These are phyloP conservation scores for Butorides virescens DNA, from an alignment of 2,113 vertebrate genomes.

Conservation along the genomic window DNA sequence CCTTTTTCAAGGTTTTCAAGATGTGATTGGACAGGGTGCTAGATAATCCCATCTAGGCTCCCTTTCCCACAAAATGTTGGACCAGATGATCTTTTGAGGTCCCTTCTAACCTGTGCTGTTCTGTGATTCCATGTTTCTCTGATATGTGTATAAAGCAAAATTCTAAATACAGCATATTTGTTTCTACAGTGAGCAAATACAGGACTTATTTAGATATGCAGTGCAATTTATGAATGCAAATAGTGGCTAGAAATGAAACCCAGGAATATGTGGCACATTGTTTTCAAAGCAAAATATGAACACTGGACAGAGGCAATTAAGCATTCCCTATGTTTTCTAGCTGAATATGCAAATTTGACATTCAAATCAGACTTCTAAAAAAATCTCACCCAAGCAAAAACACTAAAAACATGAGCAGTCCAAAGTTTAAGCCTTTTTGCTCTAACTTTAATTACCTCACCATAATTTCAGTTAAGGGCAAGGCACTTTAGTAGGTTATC, in stretches of 20 bases:
- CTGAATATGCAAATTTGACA: slow-evolving; percentile 35
- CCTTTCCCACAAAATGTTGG: not conserved
- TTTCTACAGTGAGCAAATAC: not conserved
- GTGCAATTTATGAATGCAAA: not conserved
- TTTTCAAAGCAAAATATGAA: not conserved
- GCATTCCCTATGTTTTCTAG: not conserved
- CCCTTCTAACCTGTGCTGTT: not conserved
- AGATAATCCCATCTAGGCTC: not conserved
- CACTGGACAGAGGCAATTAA: slow-evolving; percentile 24
- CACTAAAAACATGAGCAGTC: not conserved
- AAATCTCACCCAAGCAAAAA: not conserved
- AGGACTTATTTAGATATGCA: not conserved
- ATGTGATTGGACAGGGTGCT: not conserved
- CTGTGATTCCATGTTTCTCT: not conserved
- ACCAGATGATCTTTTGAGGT: not conserved
- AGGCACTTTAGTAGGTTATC: slow-evolving; percentile 24
- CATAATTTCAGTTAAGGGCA: slow-evolving; percentile 44
- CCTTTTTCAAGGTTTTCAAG: not conserved
- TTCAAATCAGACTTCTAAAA: slow-evolving; percentile 25
- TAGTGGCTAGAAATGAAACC: not conserved
- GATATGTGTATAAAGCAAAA: not conserved
- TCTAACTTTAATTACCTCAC: slow-evolving; percentile 48
- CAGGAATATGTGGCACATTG: not conserved
- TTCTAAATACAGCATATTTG: not conserved
- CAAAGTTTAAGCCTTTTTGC: slow-evolving; percentile 7